Evolutionary conservation across 2,113 vertebrate species (phyloP).

Genomic region (Saimiri boliviensis): DNA sequence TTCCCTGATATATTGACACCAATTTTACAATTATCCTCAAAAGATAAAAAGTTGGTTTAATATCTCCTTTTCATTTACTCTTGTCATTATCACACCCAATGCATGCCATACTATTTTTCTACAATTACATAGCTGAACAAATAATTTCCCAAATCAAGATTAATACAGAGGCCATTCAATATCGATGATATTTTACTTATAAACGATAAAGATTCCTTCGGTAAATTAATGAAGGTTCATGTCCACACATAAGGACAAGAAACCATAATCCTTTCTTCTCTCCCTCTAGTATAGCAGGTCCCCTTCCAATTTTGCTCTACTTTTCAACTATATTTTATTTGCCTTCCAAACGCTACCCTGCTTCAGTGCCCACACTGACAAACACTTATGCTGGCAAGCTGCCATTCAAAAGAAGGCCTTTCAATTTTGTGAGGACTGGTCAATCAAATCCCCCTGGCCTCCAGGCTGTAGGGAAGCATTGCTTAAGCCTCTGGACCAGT

Average conservation of each 20-base stretch:
- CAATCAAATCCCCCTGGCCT: constrained; percentile 30
- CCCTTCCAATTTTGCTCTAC: neutral
- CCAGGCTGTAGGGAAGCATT: constrained; percentile 24
- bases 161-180: neutral
- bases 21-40: neutral
- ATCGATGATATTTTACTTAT: neutral
- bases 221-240: neutral
- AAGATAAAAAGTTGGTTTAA: neutral
- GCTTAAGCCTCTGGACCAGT: neutral
- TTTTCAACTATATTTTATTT: constrained; percentile 37
- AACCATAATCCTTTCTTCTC: neutral
- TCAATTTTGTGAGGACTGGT: constrained; percentile 44
- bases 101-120: neutral
- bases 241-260: neutral
- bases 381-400: constrained; percentile 20
- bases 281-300: no score
- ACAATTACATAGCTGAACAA: neutral
- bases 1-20: neutral
- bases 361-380: constrained; percentile 61
- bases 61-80: neutral
- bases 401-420: constrained; percentile 62
- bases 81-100: neutral
- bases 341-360: constrained; percentile 47
- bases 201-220: neutral
- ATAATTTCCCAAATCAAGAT: neutral